phyloP scores from a whole-genome alignment of 2,888 invertebrate species.

The Cryptocheilus praepositus region DNA sequence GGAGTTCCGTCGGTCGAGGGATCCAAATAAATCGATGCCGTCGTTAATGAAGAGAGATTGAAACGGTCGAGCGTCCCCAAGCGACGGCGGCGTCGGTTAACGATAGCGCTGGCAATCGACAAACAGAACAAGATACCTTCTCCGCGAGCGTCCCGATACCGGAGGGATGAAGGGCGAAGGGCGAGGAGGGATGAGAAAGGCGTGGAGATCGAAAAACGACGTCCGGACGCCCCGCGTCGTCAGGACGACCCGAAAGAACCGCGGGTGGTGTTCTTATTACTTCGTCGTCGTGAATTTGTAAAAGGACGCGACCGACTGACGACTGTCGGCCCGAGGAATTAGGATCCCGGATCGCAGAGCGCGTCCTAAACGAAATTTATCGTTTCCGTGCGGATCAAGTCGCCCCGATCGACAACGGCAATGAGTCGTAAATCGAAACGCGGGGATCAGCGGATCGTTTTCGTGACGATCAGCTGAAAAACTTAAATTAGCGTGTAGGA shows the following conservation, averaged over 20 bases:
- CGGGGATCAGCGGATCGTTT: too few relatives aligned
- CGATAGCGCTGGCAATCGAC: background rate
- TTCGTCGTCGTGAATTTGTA: conserved; percentile 4
- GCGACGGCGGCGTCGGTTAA: background rate
- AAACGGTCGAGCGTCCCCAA: background rate
- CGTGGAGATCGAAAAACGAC: too few relatives aligned
- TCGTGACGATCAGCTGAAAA: too few relatives aligned
- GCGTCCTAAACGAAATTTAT: background rate
- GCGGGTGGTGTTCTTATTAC: conserved; percentile 1
- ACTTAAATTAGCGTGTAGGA: too few relatives aligned
- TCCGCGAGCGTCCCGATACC: background rate
- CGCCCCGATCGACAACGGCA: too few relatives aligned
- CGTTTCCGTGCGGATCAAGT: background rate
- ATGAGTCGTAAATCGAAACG: too few relatives aligned
- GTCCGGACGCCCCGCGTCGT: background rate
- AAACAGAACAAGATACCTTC: conserved; percentile 1
- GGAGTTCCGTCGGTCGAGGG: conserved; percentile 5
- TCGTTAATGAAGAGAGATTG: conserved; percentile 14
- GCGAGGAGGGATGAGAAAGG: too few relatives aligned
- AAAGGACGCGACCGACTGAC: conserved; percentile 1
- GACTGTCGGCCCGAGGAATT: conserved; percentile 5
- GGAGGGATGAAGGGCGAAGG: too few relatives aligned
- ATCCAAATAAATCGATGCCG: conserved; percentile 3
- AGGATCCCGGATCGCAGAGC: background rate
- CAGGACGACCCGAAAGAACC: background rate